These are phyloP conservation scores for Cabera pusaria DNA, from an alignment of 2,888 invertebrate species.

Conservation along the genomic window DNA sequence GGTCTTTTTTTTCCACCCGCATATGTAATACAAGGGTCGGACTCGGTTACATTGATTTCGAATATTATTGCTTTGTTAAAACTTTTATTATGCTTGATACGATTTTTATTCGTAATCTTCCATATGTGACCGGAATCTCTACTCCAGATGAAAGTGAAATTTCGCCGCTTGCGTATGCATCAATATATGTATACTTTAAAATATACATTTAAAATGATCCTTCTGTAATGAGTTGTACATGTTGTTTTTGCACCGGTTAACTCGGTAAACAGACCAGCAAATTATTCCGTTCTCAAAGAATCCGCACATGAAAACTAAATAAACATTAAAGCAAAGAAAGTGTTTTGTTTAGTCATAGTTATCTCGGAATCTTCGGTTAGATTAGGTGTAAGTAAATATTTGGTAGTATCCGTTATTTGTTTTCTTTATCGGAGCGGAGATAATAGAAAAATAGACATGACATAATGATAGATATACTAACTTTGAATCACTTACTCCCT, in stretches of 20 bases:
- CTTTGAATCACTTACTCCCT: conserved; percentile 15
- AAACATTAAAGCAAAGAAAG: conserved; percentile 16
- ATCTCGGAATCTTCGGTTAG: conserved; percentile 21
- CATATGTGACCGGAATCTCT: conserved; percentile 5
- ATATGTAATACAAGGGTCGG: conserved; percentile 57
- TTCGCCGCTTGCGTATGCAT: conserved; percentile 13
- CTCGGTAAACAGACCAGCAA: conserved; percentile 28
- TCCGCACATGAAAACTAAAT: conserved; percentile 4
- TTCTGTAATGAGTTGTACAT: conserved; percentile 15
- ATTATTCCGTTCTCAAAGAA: conserved; percentile 23
- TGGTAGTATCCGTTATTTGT: conserved; percentile 31
- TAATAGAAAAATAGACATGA: conserved; percentile 23
- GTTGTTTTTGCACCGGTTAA: conserved; percentile 17
- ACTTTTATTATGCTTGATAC: conserved; percentile 35
- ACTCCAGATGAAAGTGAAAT: conserved; percentile 24
- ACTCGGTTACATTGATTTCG: conserved; percentile 51
- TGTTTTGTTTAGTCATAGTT: conserved; percentile 12
- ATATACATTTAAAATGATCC: conserved; percentile 28
- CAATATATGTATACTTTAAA: conserved; percentile 24
- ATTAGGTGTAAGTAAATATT: conserved; percentile 26
- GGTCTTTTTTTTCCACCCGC: conserved; percentile 65
- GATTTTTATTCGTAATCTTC: conserved; percentile 6
- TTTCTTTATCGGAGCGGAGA: conserved; percentile 34
- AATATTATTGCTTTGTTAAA: conserved; percentile 47
- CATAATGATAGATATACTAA: conserved; percentile 22